Base-by-base conservation (phyloP, 1,140 invertebrate species). In the Drosophila kanapiae region DNA sequence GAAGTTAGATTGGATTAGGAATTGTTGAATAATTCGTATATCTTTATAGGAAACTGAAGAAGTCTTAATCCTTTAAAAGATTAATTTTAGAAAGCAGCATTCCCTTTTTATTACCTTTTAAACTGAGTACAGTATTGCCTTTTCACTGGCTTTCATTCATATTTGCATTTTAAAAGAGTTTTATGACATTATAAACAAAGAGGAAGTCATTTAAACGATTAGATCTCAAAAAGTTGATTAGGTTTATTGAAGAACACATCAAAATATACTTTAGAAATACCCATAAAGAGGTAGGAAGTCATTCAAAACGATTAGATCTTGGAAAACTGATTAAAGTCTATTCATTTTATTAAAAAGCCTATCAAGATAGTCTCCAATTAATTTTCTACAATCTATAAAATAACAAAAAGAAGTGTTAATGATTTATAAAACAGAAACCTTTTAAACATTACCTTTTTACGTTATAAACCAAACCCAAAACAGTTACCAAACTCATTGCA, bases 401-500 rank as follows among this genome's bases (percentile, higher is more conserved):
- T 3, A 14, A 4, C 10, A 49, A 0, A 11, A 5, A 16, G 10
- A 31, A 31, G n/a, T 31, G 5, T 11, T n/a, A 16, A 51, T 11
- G 16, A n/a, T 0, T 16, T 10, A 0, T 6, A 49, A 10, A 18
- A 18, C 9, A 18, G 10, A 45, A 18, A 18, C 23, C 47, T 2
- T 8, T 27, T 13, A 27, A 14, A 27, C 3, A 14, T 10, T 5
- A 43, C 31, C 0, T 40, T 3, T 0, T 3, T 13, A 3, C 13
- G 43, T 10, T 16, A 18, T 47, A 7, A 1, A 10, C 33, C 18
- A 3, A 38, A n/a, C 14, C 47, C 16, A 18, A 45, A 31, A 3
- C 35, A 29, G 23, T 38, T 35, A 8, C 29, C 16, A 29, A 27
- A 53, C 27, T 53, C 67, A 68, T 68, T 29, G 67, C 43, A 31